Percentiles rank a stretch among this genome's conserved stretches.
Conservation (phyloP, 1,140 invertebrate species). For the Drosophila aff. region DNA sequence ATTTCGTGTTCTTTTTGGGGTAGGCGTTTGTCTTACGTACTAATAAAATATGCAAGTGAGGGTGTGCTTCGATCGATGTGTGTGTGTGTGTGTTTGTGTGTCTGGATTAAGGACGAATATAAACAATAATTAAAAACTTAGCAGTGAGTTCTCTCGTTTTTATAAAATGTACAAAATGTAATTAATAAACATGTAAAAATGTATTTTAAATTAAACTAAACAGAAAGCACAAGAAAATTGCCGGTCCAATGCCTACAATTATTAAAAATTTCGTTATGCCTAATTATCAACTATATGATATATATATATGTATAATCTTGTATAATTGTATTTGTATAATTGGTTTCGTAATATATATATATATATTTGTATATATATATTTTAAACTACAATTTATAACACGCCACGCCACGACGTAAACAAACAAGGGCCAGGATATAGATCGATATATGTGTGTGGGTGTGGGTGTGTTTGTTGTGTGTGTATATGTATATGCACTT, state of each 20-base stretch:
- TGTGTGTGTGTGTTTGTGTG: conserved; percentile 23
- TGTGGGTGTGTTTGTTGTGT: conserved; percentile 27
- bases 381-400: conserved; percentile 79
- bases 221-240: conserved; percentile 74
- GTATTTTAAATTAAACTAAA: conserved; percentile 75
- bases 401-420: conserved; percentile 70
- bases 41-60: conserved; percentile 46
- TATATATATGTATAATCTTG: conserved; percentile 61
- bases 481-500: conserved; percentile 70
- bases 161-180: conserved; percentile 79
- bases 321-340: conserved; percentile 64
- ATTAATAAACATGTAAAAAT: conserved; percentile 78
- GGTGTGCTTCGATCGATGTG: conserved; percentile 17
- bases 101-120: conserved; percentile 64
- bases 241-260: conserved; percentile 76
- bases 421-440: conserved; percentile 74
- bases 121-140: conserved; percentile 82
- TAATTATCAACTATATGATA: conserved; percentile 77
- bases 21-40: conserved; percentile 41
- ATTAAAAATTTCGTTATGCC: conserved; percentile 67
- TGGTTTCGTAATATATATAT: conserved; percentile 54
- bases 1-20: conserved; percentile 14
- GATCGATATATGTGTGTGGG: conserved; percentile 46
- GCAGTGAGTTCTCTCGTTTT: conserved; percentile 70
- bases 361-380: conserved; percentile 43